These are phyloP conservation scores for Liparis tanakae DNA, from an alignment of 2,797 vertebrate genomes.

Conservation along the genomic window DNA sequence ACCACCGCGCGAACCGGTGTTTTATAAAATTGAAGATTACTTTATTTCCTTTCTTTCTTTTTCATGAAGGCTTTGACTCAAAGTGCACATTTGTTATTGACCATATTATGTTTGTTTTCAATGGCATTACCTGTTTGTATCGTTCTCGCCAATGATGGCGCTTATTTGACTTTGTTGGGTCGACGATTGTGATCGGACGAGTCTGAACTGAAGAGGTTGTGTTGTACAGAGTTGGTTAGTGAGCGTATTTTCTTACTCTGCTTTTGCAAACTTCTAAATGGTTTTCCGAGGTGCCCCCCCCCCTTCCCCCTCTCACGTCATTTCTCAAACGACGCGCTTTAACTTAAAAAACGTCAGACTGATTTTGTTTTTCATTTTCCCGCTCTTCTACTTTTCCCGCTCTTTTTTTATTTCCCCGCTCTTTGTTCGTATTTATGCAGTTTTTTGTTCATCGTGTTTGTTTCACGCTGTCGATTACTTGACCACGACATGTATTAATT, in stretches of 20 bases:
- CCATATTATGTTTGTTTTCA: conserved; percentile 37
- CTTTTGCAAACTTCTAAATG: conserved; percentile 53
- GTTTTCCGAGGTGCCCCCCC: conserved; percentile 53
- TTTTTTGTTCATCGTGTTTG: conserved; percentile 54
- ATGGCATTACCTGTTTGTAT: conserved; percentile 56
- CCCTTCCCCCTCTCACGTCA: background rate
- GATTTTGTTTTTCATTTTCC: conserved; percentile 14
- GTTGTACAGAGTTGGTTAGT: conserved; percentile 49
- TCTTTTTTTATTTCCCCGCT: no score
- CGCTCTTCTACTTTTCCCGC: conserved; percentile 31
- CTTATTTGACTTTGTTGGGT: conserved; percentile 53
- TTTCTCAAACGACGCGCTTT: conserved; percentile 55
- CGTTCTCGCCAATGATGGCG: conserved; percentile 50
- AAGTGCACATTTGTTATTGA: conserved; percentile 46
- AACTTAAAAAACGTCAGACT: conserved; percentile 20
- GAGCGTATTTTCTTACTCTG: conserved; percentile 61
- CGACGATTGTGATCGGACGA: conserved; percentile 49
- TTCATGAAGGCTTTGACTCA: conserved; percentile 45
- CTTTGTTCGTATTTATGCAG: conserved; percentile 54
- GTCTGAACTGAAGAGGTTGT: conserved; percentile 40
- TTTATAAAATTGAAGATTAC: conserved; percentile 60
- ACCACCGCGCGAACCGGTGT: conserved; percentile 52
- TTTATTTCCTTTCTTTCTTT: conserved; percentile 50
- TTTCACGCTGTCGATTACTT: conserved; percentile 59
- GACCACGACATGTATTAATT: conserved; percentile 69